Base-by-base conservation (phyloP, 2,888 invertebrate genomes). In the Macrostomum cliftonense region DNA sequence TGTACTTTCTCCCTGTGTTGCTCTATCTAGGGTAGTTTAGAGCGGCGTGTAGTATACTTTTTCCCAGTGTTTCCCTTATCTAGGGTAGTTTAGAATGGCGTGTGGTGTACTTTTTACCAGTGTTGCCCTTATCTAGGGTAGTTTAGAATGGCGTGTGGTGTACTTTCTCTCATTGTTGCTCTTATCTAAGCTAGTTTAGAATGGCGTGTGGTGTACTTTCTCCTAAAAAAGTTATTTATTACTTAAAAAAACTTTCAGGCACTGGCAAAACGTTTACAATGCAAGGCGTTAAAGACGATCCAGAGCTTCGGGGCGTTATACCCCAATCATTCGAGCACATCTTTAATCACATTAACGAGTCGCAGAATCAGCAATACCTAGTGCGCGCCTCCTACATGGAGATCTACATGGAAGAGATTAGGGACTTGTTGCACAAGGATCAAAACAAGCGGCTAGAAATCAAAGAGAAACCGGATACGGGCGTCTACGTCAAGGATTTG, bases 261-360 rank as follows among this genome's bases (percentile, higher is more conserved):
- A 93, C 95, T 1, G 95, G 93, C 46, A 79, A 79, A 65, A 79
- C 78, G 9, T 77, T 72, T 59, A 79, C 78, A 11, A 79, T 79
- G 78, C 78, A 78, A 69, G 79, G 83, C 17, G 70, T 76, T 16
- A 72, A 77, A 48, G 75, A 74, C 39, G 76, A 78, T 56, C 72
- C 76, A n/a, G 79, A 81, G n/a, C 61, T 75, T 42, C 76, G 79
- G 62, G 93, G 93, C 49, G 80, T 93, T 56, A 89, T 95, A 61
- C 93, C 93, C 2, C 79, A 89, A 55, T 85, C 93, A 49, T 97
- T 99, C 74, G 82, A 88, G 56, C 95, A 97, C 72, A 87, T 97
- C 54, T 99, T 95, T 78, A 78, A 79, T 56, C 88, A 93, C 72
- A 95, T 99, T 58, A 78, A 81, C 55, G 78, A 86, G 53, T 83